phyloP scores from a whole-genome alignment of 2,888 invertebrate species.

The Eupithecia exiguata region DNA sequence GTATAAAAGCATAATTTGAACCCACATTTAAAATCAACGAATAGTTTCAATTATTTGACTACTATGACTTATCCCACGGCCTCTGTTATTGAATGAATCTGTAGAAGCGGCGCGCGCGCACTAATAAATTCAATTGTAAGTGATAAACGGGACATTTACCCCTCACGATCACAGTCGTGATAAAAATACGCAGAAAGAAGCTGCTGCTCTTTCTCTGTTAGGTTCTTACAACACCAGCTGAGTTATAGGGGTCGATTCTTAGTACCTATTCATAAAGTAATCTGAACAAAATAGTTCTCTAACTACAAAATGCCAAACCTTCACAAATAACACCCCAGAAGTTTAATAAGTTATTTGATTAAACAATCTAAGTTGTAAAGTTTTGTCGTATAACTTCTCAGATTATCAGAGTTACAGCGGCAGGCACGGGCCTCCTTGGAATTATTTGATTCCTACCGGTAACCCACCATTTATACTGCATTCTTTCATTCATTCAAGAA shows the following conservation, averaged over 20 bases:
- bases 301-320: neutral
- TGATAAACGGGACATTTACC: neutral
- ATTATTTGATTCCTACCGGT: neutral
- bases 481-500: no score
- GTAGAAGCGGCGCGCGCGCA: neutral
- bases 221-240: neutral
- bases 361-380: neutral
- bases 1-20: neutral
- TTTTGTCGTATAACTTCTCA: neutral
- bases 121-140: constrained; percentile 3
- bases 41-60: neutral
- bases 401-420: neutral
- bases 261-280: neutral
- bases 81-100: neutral
- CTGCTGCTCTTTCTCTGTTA: no score
- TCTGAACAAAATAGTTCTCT: neutral
- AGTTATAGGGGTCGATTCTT: neutral
- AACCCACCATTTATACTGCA: neutral
- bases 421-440: neutral
- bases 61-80: neutral
- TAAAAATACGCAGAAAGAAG: no score
- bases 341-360: constrained; percentile 4
- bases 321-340: neutral
- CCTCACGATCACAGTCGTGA: no score
- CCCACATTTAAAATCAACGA: neutral